phyloP scores from a whole-genome alignment of 2,113 vertebrate genomes.

The Callorhinus ursinus region DNA sequence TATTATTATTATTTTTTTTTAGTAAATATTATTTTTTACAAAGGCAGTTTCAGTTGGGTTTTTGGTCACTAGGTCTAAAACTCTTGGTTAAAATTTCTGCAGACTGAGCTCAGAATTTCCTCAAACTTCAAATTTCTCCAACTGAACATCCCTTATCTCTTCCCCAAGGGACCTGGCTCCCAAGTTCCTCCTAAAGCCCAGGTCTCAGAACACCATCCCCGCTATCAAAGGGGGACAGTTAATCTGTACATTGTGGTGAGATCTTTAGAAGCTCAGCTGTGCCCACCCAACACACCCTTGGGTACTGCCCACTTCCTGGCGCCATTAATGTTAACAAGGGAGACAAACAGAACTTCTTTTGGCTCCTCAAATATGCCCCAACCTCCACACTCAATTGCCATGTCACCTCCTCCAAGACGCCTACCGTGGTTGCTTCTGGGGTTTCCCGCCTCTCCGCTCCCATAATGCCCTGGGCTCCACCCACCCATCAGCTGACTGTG shows the following conservation, averaged over 20 bases:
- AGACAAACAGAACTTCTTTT: background rate
- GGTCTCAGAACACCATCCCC: background rate
- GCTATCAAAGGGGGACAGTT: background rate
- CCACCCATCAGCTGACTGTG: background rate
- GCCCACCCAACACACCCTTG: background rate
- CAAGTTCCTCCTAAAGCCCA: background rate
- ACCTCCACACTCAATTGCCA: background rate
- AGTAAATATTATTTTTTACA: background rate
- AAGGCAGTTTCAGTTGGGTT: background rate
- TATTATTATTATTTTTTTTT: background rate
- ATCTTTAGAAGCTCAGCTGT: background rate
- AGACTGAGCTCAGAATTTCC: conserved; percentile 5
- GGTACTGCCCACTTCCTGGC: background rate
- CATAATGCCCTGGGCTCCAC: background rate
- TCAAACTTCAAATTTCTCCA: conserved; percentile 9
- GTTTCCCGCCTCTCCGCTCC: background rate
- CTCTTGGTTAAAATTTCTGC: conserved; percentile 28
- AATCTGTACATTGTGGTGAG: background rate
- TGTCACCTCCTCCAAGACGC: conserved; percentile 2
- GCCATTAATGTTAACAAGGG: background rate
- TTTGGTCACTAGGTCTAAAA: conserved; percentile 20
- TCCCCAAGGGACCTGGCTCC: background rate
- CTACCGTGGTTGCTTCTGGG: background rate
- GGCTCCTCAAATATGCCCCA: background rate
- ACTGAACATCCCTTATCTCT: background rate